Evolutionary conservation across 2,797 vertebrate species (phyloP), one percentile per base, ranked within the genome.

Genomic region (Gila robusta): DNA sequence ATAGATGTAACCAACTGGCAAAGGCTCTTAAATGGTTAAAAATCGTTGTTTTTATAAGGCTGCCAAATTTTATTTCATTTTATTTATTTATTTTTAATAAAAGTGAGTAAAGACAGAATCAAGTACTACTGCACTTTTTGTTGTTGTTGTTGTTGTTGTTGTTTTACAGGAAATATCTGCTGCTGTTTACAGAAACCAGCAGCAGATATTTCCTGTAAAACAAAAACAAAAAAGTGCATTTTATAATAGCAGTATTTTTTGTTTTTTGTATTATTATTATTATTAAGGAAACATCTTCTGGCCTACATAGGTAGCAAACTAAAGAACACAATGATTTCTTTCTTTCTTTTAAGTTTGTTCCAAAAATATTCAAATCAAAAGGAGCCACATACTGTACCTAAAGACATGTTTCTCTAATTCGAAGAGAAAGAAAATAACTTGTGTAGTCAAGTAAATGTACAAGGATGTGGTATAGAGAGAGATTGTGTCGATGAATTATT

Each of bases 381-480:
- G 23, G 56, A 11, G 9, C 56, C 56, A 66, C 64, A 66, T 6
- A 32, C 14, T 32, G 11, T n/a, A 56, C 12, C 11, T 17, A 23
- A 77, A 77, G 3, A n/a, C 32, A 16, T 56, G 5, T 35, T 54
- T 52, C 28, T 35, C 73, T 1, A 6, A 37, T 37, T 76, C 19
- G 19, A 76, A 64, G 4, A 64, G 26, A 64, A 12, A 64, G 26
- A 28, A 5, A 26, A 17, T 17, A 66, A 19, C 49, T 44, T 72
- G 11, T 28, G 37, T 44, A 73, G 69, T 62, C 5, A 62, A 74
- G 39, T 32, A 66, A 54, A 67, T 56, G 35, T 79, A 79, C 12
- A 56, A 17, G 49, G n/a, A 69, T 56, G 49, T 59, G 52, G n/a
- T 59, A 54, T 44, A 74, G 28, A 72, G 56, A 52, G n/a, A 78